phyloP scores from a whole-genome alignment of 2,113 vertebrate genomes.

The Hiodon alosoides region DNA sequence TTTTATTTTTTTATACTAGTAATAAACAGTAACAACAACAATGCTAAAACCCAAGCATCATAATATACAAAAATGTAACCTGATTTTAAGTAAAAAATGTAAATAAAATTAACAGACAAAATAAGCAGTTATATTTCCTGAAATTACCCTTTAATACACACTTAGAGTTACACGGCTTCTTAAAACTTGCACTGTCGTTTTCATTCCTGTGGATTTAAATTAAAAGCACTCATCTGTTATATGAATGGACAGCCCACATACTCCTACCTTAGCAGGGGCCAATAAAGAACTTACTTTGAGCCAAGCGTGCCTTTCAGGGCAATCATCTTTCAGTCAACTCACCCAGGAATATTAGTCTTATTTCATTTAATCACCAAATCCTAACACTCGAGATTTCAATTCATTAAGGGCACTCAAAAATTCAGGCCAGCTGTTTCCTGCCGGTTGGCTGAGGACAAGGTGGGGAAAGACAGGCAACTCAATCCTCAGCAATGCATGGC shows the following conservation, averaged over 20 bases:
- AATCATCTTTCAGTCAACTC: constrained; percentile 63
- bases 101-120: too few species aligned
- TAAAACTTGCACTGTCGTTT: too few species aligned
- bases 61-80: too few species aligned
- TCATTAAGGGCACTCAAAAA: constrained; percentile 83
- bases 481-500: constrained; percentile 60
- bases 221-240: too few species aligned
- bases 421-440: constrained; percentile 86
- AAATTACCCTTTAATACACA: too few species aligned
- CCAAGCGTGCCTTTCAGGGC: constrained; percentile 46
- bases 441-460: constrained; percentile 72
- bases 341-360: constrained; percentile 80
- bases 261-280: constrained; percentile 27
- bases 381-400: constrained; percentile 67
- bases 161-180: too few species aligned
- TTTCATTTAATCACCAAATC: constrained; percentile 79
- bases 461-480: constrained; percentile 75
- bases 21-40: too few species aligned
- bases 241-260: not conserved
- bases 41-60: too few species aligned
- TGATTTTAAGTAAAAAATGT: too few species aligned
- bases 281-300: constrained; percentile 25
- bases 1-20: too few species aligned
- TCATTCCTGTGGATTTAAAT: not conserved
- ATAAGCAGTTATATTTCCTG: too few species aligned